Evolutionary conservation across 2,888 invertebrate species (phyloP).

Genomic region (Didymodactylos carnosus): DNA sequence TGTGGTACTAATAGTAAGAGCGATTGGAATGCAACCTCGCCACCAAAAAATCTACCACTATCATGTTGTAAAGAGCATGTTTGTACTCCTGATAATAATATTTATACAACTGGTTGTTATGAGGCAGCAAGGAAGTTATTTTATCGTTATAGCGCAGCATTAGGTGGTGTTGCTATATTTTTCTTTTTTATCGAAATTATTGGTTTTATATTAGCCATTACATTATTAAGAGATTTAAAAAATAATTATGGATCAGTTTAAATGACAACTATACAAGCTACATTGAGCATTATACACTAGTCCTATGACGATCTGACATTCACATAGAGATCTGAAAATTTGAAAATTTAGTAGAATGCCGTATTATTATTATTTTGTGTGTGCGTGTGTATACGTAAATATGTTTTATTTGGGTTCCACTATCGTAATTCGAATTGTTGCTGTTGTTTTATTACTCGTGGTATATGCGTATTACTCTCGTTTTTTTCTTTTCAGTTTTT

Average conservation of each 20-base stretch:
- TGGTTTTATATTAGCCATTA: neutral
- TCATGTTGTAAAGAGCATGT: neutral
- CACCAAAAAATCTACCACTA: neutral
- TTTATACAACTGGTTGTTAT: neutral
- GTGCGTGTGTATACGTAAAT: no score
- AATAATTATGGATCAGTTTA: neutral
- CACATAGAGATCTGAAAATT: no score
- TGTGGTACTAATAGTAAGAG: neutral
- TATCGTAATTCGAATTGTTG: no score
- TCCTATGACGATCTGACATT: no score
- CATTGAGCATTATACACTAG: no score
- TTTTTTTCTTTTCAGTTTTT: no score
- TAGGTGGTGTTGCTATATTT: neutral
- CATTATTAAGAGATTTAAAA: neutral
- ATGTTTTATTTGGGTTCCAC: no score
- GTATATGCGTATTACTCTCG: no score
- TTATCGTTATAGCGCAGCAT: neutral
- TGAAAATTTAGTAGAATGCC: no score
- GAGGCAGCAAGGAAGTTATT: neutral
- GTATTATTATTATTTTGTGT: no score
- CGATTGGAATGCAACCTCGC: neutral
- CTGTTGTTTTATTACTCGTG: no score
- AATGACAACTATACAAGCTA: no score
- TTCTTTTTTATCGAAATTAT: neutral
- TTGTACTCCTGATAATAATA: neutral